Evolutionary conservation across 2,113 vertebrate genomes (phyloP), one percentile per base, ranked within the genome.

Genomic region (Fregetta grallaria): DNA sequence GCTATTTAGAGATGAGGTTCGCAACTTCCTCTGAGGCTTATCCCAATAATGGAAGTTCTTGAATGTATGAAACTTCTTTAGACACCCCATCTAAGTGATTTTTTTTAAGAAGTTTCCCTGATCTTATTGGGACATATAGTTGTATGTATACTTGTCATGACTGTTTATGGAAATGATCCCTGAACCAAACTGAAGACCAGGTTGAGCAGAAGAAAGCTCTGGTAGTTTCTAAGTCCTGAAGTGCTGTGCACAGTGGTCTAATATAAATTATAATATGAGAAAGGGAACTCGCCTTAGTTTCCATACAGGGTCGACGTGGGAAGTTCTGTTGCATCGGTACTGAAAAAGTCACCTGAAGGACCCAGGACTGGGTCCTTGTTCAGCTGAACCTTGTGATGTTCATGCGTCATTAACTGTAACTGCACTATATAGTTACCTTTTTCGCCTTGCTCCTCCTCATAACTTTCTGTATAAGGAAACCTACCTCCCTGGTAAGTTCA

Each of bases 261-360:
- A 58, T 61, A 56, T 25, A 49, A 75, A 87, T 58, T 65, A 34
- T 13, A 74, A 9, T 52, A 47, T 19, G 22, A 73, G 40, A 58
- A 73, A 79, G 38, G 32, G 87, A 86, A 77, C 50, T 66, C 5
- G 1, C 21, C 38, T 70, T 86, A 17, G 23, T 59, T 92, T 80
- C 52, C 21, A 3, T 52, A 52, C 0, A 1, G 42, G 3, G 8
- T 71, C 2, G 16, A 45, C 5, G 22, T 3, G 5, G 34, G 73
- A 94, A 92, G 10, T 68, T 86, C 4, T 81, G 3, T 50, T 67
- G 19, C 70, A 47, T 17, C 81, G 32, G 17, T 23, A 44, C 59
- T 66, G 76, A 74, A 90, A 50, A 95, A 87, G 81, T 90, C 67
- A 94, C 50, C 70, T 85, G 70, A 82, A 97, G 59, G 85, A 80